Evolutionary conservation across 2,888 invertebrate species (phyloP), one percentile per base, ranked within the genome.

Genomic region (Trissolcus japonicus): DNA sequence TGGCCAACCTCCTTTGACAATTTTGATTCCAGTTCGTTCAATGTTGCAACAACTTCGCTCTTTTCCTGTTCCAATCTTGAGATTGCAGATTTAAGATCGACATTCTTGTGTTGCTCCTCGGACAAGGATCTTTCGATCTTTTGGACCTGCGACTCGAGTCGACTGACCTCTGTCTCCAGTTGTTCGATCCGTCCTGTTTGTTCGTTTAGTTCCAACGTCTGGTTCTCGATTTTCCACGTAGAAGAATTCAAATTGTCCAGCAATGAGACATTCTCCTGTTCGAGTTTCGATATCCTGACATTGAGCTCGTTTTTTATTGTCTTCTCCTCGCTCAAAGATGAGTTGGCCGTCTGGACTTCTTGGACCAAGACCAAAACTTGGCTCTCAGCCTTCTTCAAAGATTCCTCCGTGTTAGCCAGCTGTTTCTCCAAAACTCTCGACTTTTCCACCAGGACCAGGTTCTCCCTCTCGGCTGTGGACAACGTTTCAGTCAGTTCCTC

Each of bases 391-490:
- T 69, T 73, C 21, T 73, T 76, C 46, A 66, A 65, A 6, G 29
- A 21, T 1, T 79, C 73, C 14, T 71, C 66, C n/a, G 60, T 13
- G 29, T 9, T 50, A 4, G 13, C 0, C 6, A 69, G 41, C 29
- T 76, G 68, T 35, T 73, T 66, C 17, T 73, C 69, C 11, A 61
- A 16, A 2, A 73, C 56, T 19, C 46, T 65, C 13, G 41, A 57
- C 50, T 73, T 76, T 19, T 79, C 79, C 3, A 46, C 0, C 16
- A 66, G 51, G 19, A 73, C 59, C 13, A 56, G 48, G 14, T 78
- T 82, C 43, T 63, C 66, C 19, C 19, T 76, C 51, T 54, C 69
- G 0, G 68, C 1, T 0, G 65, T 60, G 1, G 61, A 69, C 14
- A 76, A 48, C 41, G 11, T 16, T 13, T 16, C 46, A 6, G 54